Percentiles rank a stretch among this genome's conserved stretches.
These are phyloP conservation scores for Lethrus apterus DNA, from an alignment of 1,140 invertebrate genomes.

Conservation along the genomic window DNA sequence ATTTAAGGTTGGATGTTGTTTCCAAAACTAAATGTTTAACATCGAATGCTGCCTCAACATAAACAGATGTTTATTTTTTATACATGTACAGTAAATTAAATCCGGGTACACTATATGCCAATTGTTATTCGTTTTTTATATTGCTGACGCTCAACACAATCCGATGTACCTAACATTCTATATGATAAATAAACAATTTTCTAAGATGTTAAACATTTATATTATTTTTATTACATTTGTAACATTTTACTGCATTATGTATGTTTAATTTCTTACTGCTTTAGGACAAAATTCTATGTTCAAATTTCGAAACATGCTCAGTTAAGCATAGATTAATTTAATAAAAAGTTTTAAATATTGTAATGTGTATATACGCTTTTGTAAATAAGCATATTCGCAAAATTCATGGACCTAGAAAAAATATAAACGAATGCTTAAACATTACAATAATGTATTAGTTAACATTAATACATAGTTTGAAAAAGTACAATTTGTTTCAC, in stretches of 20 bases:
- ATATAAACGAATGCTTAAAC: neutral
- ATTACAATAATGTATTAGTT: no score
- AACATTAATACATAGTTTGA: no score
- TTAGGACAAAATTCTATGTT: conserved; percentile 23
- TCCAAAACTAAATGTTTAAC: conserved; percentile 35
- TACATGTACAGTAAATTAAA: conserved; percentile 23
- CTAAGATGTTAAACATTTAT: conserved; percentile 36
- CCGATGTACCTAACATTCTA: conserved; percentile 19
- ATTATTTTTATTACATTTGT: conserved; percentile 21
- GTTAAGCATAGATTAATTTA: no score
- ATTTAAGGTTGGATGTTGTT: conserved; percentile 16
- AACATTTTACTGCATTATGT: conserved; percentile 14
- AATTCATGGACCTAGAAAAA: neutral
- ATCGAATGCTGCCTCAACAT: conserved; percentile 27
- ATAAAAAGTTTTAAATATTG: conserved; percentile 19
- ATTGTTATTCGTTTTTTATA: conserved; percentile 13
- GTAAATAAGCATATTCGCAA: conserved; percentile 13
- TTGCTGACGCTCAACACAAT: conserved; percentile 28
- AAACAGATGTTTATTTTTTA: conserved; percentile 30
- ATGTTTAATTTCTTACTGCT: conserved; percentile 12
- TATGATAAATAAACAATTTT: conserved; percentile 3
- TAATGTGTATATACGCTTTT: conserved; percentile 26
- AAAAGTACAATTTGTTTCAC: no score
- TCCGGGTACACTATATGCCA: conserved; percentile 14
- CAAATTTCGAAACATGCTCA: no score